Percentiles rank a stretch among this genome's conserved stretches.
Evolutionary conservation across 2,113 vertebrate species (phyloP).

Genomic region (Nycticryphes semicollaris): DNA sequence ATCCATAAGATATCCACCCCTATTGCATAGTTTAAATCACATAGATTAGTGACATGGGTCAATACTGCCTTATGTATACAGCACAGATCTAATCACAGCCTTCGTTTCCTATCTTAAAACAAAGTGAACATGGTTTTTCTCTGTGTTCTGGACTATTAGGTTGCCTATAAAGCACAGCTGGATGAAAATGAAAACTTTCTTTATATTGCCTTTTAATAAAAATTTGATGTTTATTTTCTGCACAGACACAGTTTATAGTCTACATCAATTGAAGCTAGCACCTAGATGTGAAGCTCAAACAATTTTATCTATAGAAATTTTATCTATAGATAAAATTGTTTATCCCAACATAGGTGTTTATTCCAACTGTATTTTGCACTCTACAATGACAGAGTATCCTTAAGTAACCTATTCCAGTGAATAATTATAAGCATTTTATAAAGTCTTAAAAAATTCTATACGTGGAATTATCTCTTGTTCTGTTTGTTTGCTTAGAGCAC

Average conservation of each 20-base stretch:
- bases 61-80: neutral
- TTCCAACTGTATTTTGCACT: neutral
- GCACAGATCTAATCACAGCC: neutral
- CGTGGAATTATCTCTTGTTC: neutral
- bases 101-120: neutral
- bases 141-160: neutral
- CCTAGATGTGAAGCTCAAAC: neutral
- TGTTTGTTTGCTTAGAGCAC: neutral
- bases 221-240: neutral
- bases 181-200: neutral
- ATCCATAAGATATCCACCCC: neutral
- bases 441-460: neutral
- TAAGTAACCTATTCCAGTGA: neutral
- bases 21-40: neutral
- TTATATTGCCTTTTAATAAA: neutral
- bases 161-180: neutral
- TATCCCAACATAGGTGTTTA: neutral
- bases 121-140: neutral
- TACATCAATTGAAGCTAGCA: neutral
- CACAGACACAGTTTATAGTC: rapidly evolving
- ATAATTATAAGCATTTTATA: neutral
- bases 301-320: neutral
- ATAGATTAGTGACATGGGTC: neutral
- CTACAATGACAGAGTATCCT: neutral
- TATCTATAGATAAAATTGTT: neutral